These are phyloP conservation scores for Lethenteron reissneri DNA, from an alignment of 2,113 vertebrate species.

Conservation along the genomic window DNA sequence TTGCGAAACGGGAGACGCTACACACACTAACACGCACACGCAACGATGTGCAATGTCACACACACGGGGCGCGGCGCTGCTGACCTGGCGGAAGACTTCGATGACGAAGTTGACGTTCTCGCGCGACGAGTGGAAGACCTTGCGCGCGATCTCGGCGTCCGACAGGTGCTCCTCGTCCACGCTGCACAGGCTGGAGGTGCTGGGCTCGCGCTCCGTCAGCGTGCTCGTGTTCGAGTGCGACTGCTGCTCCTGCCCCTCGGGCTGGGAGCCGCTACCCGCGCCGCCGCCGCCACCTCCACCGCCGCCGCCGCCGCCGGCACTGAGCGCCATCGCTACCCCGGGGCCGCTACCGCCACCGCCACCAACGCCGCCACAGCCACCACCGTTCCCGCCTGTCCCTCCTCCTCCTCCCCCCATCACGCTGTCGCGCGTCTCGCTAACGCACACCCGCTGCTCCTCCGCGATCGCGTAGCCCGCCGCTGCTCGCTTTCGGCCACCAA, in stretches of 20 bases:
- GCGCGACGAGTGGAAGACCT: slow-evolving; percentile 60
- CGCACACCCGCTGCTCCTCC: too few relatives aligned
- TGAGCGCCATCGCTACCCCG: too few relatives aligned
- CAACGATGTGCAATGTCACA: background rate
- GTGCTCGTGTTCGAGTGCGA: slow-evolving; percentile 65
- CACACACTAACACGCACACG: background rate
- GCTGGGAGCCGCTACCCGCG: too few relatives aligned
- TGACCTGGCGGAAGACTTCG: slow-evolving; percentile 84
- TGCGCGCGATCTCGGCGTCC: slow-evolving; percentile 76
- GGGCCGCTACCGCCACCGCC: too few relatives aligned
- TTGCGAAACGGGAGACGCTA: background rate
- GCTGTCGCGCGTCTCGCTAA: too few relatives aligned
- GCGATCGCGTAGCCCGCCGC: too few relatives aligned
- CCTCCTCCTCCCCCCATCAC: too few relatives aligned
- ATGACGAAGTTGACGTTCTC: slow-evolving; percentile 93
- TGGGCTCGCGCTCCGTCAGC: slow-evolving; percentile 51
- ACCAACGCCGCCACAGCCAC: too few relatives aligned
- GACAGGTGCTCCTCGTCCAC: slow-evolving; percentile 63
- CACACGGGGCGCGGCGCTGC: slow-evolving; percentile 5
- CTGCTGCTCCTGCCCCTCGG: slow-evolving; percentile 28
- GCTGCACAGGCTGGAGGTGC: slow-evolving; percentile 67
- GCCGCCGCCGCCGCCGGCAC: too few relatives aligned
- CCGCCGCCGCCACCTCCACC: too few relatives aligned
- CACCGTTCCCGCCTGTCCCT: too few relatives aligned
- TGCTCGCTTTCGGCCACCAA: too few relatives aligned